These are phyloP conservation scores for Anomalospiza imberbis DNA, from an alignment of 2,797 vertebrate genomes.

Conservation along the genomic window DNA sequence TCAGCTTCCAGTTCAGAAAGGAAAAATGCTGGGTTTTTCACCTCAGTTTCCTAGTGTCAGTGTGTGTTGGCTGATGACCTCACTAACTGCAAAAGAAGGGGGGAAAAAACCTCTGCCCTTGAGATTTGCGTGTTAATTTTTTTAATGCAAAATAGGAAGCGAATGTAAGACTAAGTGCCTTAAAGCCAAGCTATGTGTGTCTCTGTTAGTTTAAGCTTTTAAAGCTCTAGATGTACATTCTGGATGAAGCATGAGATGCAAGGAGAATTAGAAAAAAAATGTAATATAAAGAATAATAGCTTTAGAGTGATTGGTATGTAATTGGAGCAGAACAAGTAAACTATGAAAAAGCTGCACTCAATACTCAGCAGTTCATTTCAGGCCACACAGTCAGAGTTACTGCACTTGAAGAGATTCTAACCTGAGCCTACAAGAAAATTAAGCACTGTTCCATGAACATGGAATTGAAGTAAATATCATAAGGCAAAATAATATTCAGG, in stretches of 20 bases:
- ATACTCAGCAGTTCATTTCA: neutral
- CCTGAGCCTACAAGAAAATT: neutral
- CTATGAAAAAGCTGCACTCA: neutral
- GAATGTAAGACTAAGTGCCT: constrained; percentile 10
- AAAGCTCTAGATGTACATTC: neutral
- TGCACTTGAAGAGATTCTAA: neutral
- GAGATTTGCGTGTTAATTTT: neutral
- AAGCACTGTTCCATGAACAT: neutral
- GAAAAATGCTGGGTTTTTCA: neutral
- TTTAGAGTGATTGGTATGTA: constrained; percentile 8
- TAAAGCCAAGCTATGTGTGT: neutral
- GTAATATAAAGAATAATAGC: neutral
- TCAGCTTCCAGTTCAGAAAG: constrained; percentile 3
- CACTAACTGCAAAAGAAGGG: neutral
- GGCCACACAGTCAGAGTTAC: neutral
- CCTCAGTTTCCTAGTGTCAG: neutral
- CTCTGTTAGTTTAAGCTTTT: constrained; percentile 1
- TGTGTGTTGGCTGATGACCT: neutral
- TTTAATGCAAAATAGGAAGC: neutral
- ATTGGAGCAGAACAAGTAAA: constrained; percentile 27
- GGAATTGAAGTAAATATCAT: neutral
- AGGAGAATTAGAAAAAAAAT: neutral
- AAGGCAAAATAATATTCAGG: neutral
- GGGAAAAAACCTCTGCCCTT: neutral
- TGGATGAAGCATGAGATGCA: neutral